Evolutionary conservation across 2,113 vertebrate genomes (phyloP).

Genomic region (Lipophrys pholis): DNA sequence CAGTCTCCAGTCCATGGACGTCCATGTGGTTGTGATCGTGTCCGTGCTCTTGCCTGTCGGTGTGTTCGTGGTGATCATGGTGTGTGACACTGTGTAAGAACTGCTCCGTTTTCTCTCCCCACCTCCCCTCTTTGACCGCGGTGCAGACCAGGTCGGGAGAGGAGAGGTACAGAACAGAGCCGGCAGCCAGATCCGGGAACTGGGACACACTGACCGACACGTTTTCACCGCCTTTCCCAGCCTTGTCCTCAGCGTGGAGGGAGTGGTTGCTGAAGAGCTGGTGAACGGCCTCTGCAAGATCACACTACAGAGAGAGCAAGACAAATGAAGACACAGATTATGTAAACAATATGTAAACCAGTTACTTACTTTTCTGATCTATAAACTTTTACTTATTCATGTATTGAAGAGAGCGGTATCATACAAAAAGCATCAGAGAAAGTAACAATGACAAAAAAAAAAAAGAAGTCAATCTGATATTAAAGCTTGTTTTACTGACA

Average conservation of each 20-base stretch:
- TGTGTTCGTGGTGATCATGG: constrained; percentile 14
- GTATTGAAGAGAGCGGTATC: no score
- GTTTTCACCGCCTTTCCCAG: neutral
- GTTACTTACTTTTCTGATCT: no score
- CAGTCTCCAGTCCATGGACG: constrained; percentile 32
- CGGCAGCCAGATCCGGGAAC: constrained; percentile 67
- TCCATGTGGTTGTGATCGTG: constrained; percentile 29
- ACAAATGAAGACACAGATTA: neutral
- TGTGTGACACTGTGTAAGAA: constrained; percentile 67
- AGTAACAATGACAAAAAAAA: neutral
- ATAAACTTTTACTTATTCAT: no score
- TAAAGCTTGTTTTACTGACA: neutral
- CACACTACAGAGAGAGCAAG: constrained; percentile 52
- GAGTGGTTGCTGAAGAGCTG: constrained; percentile 72
- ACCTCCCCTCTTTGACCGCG: constrained; percentile 46
- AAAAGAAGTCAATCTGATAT: neutral
- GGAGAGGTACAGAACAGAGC: constrained; percentile 72
- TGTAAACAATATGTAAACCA: no score
- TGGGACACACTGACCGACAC: constrained; percentile 50
- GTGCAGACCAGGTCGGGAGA: constrained; percentile 67
- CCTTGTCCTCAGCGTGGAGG: neutral
- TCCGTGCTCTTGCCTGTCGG: neutral
- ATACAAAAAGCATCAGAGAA: no score
- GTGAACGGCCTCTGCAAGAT: constrained; percentile 53
- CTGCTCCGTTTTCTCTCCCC: constrained; percentile 61